Evolutionary conservation across 1,140 invertebrate species (phyloP), one percentile per base, ranked within the genome.

Genomic region (Eupristina koningsbergeri): DNA sequence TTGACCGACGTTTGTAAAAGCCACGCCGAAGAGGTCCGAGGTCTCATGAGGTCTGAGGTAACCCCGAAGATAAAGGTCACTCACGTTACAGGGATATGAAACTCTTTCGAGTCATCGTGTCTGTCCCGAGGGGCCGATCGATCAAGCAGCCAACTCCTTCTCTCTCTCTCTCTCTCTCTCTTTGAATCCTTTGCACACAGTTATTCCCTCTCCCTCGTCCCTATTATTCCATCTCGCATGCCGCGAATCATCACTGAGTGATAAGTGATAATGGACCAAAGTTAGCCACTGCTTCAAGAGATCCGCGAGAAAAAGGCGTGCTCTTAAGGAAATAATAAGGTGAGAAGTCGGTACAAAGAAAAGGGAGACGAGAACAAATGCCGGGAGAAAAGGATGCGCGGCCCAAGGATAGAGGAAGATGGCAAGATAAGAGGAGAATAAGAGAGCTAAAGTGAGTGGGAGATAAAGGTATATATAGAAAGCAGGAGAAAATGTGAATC

Each of bases 401-500:
- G 47, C 26, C 13, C 47, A 34, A 58, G 34, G 69, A 9, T 26
- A 63, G 71, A 64, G 13, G 53, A 31, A n/a, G 63, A 81, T 29
- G 71, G 6, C 36, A 34, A 19, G 61, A 41, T 79, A 67, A 74
- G 75, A 75, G 19, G 47, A 17, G 13, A 61, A 36, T 7, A 41
- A 47, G n/a, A 74, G 53, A 58, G 31, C 39, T 13, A 50, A 41
- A 39, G 77, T n/a, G 74, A 61, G 47, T 41, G 31, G 34, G 71
- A 58, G 63, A 61, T 69, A 71, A 8, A 36, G 0, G 36, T 69
- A 69, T 69, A 22, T 67, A 71, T 41, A 45, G 13, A 53, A 34
- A 50, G 84, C 80, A 85, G 79, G 82, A 86, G 87, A 86, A 84
- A 85, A 47, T 71, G 47, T 74, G 47, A 63, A 71, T 74, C 29